Conservation (phyloP, 1,140 invertebrate species). For the Coenobita brevimanus region DNA sequence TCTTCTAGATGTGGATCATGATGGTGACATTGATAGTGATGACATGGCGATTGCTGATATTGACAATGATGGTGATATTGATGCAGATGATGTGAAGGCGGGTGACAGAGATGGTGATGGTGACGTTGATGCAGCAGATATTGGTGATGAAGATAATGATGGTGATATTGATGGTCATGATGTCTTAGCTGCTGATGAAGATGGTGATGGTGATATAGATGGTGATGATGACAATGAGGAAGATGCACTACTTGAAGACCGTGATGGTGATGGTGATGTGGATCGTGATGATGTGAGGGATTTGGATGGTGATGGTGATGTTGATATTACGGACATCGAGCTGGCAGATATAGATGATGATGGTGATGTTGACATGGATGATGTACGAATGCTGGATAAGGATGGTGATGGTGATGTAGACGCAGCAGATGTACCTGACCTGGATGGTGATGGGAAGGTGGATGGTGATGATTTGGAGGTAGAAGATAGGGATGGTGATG, state of each 20-base stretch:
- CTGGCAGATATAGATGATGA: constrained; percentile 61
- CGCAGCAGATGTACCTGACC: constrained; percentile 52
- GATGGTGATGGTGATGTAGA: constrained; percentile 65
- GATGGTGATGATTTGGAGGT: constrained; percentile 64
- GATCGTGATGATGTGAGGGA: constrained; percentile 52
- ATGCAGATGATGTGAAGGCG: constrained; percentile 45
- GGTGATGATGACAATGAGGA: constrained; percentile 63
- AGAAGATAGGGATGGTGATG: constrained; percentile 59
- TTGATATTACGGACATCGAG: constrained; percentile 54
- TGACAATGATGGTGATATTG: constrained; percentile 65
- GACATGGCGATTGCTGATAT: constrained; percentile 60
- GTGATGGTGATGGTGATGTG: constrained; percentile 52
- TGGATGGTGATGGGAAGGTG: constrained; percentile 62
- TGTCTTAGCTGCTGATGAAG: constrained; percentile 63
- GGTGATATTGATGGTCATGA: constrained; percentile 66
- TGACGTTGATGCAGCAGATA: constrained; percentile 61
- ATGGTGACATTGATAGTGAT: constrained; percentile 57
- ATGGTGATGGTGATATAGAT: constrained; percentile 68
- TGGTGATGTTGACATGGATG: constrained; percentile 61
- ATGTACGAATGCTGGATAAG: constrained; percentile 50
- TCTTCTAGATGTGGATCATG: constrained; percentile 42
- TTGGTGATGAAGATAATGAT: constrained; percentile 65
- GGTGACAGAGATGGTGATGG: constrained; percentile 65
- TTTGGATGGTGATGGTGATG: constrained; percentile 58
- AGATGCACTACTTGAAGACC: constrained; percentile 49